phyloP scores from a whole-genome alignment of 2,888 invertebrate genomes.

The Drosophila macrospina region DNA sequence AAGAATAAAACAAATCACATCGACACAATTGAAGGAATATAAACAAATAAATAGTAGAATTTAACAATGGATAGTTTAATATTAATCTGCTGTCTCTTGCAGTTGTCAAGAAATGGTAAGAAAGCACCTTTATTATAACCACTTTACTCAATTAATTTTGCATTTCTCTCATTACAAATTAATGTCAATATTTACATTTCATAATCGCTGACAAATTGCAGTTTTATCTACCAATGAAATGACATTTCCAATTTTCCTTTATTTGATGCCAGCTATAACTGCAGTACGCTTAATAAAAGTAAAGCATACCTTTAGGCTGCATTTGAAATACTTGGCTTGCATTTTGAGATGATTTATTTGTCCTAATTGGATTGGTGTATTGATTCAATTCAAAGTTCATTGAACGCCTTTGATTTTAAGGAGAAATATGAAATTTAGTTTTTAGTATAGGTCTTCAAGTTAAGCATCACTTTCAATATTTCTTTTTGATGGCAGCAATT shows the following conservation, averaged over 20 bases:
- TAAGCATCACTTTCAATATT: neutral
- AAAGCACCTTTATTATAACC: neutral
- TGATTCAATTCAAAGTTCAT: too few relatives aligned
- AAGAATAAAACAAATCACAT: slow-evolving; percentile 27
- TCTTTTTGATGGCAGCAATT: neutral
- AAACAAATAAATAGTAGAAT: slow-evolving; percentile 4
- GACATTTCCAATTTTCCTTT: too few relatives aligned
- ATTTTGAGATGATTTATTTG: too few relatives aligned
- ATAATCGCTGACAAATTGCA: neutral
- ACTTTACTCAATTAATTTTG: neutral
- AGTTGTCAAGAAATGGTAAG: slow-evolving; percentile 73
- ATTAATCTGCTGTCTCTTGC: slow-evolving; percentile 67
- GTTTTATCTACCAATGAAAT: neutral
- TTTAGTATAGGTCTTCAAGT: too few relatives aligned
- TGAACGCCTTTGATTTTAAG: too few relatives aligned
- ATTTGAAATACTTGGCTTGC: too few relatives aligned
- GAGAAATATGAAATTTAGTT: too few relatives aligned
- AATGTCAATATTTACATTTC: neutral
- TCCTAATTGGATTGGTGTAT: too few relatives aligned
- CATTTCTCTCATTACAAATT: neutral
- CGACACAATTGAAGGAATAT: slow-evolving; percentile 32
- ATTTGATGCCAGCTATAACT: too few relatives aligned
- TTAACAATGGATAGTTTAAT: slow-evolving; percentile 77
- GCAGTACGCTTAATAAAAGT: too few relatives aligned
- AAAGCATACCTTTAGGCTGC: too few relatives aligned